A percentile compares a stretch with the other conserved stretches of the same genome.
phyloP scores from a whole-genome alignment of 2,113 vertebrate genomes.

The Crotalus tigris region DNA sequence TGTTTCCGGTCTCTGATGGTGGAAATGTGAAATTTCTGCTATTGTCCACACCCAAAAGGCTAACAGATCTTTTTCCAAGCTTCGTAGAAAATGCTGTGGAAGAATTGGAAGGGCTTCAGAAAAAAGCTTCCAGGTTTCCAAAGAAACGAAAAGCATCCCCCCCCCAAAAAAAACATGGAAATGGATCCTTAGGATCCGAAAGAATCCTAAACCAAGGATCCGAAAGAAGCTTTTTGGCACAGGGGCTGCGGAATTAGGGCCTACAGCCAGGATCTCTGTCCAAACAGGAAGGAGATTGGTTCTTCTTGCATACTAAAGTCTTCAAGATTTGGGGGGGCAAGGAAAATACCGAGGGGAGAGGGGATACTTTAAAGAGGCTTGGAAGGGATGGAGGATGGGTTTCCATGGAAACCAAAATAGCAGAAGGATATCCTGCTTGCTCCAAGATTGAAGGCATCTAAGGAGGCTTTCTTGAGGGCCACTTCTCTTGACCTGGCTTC shows the following conservation, averaged over 20 bases:
- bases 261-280: neutral
- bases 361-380: neutral
- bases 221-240: neutral
- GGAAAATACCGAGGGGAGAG: neutral
- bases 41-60: neutral
- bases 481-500: neutral
- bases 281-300: neutral
- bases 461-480: neutral
- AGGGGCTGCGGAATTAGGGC: neutral
- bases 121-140: neutral
- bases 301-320: neutral
- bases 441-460: neutral
- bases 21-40: neutral
- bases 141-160: neutral
- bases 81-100: neutral
- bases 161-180: too few species aligned
- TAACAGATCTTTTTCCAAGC: neutral
- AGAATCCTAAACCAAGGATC: neutral
- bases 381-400: neutral
- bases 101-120: neutral
- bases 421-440: neutral
- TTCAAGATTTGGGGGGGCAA: accelerated
- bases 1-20: neutral
- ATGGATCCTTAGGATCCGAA: neutral
- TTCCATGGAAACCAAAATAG: neutral